A percentile compares a stretch with the other conserved stretches of the same genome.
phyloP scores from a whole-genome alignment of 1,140 invertebrate genomes.

The Oryctes rhinoceros region DNA sequence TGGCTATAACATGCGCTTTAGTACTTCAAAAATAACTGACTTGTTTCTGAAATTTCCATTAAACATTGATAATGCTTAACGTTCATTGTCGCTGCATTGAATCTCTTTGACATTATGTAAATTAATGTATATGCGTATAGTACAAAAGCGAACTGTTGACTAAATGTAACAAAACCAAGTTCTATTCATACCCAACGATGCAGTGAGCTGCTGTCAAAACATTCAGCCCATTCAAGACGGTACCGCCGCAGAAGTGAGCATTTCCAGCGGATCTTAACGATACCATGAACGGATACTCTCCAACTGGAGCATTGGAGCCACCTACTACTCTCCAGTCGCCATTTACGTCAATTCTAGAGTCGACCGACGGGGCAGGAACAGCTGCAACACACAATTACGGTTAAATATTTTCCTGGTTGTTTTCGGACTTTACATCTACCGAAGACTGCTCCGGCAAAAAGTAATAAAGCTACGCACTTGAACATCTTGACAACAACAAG shows the following conservation, averaged over 20 bases:
- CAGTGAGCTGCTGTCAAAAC: conserved; percentile 51
- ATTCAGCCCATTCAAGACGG: conserved; percentile 7
- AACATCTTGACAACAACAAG: not conserved
- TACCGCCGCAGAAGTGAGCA: conserved; percentile 44
- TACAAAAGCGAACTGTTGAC: no score
- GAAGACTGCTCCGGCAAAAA: not conserved
- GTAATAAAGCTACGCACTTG: not conserved
- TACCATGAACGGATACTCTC: conserved; percentile 62
- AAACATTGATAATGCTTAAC: no score
- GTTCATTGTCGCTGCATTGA: no score
- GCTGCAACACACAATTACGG: not conserved
- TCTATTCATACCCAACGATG: conserved; percentile 41
- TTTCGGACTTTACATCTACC: not conserved
- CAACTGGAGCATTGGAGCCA: conserved; percentile 58
- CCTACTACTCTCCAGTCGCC: conserved; percentile 57
- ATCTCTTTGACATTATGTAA: no score
- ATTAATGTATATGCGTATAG: no score
- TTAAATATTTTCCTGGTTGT: not conserved
- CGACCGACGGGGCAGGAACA: not conserved
- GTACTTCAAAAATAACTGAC: no score
- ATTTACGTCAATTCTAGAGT: conserved; percentile 13
- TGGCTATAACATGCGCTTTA: no score
- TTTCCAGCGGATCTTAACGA: conserved; percentile 54
- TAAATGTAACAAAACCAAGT: no score
- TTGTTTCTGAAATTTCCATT: no score